Percentiles rank a stretch among this genome's conserved stretches.
These are phyloP conservation scores for Pollicipes pollicipes DNA, from an alignment of 1,140 invertebrate genomes.

Conservation along the genomic window DNA sequence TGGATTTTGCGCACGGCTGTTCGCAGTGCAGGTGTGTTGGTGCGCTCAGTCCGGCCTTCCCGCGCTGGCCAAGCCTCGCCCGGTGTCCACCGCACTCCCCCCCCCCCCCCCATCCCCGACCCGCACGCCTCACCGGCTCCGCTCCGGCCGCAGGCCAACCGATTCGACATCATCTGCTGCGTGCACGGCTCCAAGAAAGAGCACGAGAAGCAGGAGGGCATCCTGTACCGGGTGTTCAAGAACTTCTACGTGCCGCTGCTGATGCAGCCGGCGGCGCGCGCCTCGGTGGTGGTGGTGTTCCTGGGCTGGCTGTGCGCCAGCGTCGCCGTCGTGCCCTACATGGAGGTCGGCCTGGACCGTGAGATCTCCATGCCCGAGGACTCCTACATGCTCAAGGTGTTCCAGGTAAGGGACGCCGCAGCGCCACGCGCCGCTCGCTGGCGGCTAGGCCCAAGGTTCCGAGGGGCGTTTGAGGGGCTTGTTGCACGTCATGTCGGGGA, in stretches of 20 bases:
- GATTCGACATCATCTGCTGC: constrained; percentile 74
- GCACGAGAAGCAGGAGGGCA: constrained; percentile 70
- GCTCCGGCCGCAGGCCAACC: constrained; percentile 38
- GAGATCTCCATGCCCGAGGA: constrained; percentile 93
- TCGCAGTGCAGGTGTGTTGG: too few species aligned
- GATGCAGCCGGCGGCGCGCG: constrained; percentile 41
- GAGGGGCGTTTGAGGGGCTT: too few species aligned
- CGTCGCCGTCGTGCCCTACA: constrained; percentile 62
- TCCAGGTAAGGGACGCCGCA: constrained; percentile 44
- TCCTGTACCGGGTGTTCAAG: too few species aligned
- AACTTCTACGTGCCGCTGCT: constrained; percentile 68
- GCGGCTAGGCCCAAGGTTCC: too few species aligned
- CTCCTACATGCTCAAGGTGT: constrained; percentile 84
- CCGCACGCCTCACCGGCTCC: background rate
- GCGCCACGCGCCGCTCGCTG: too few species aligned
- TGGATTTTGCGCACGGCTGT: too few species aligned
- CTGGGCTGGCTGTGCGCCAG: constrained; percentile 77
- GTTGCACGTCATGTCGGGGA: too few species aligned
- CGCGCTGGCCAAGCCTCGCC: constrained; percentile 3
- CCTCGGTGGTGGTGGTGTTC: constrained; percentile 61
- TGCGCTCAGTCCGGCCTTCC: too few species aligned
- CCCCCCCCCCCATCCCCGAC: too few species aligned
- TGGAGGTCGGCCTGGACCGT: constrained; percentile 88
- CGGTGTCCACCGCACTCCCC: background rate
- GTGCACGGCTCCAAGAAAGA: constrained; percentile 45